These are phyloP conservation scores for Atlantisia rogersi DNA, from an alignment of 2,113 vertebrate genomes.

Conservation along the genomic window DNA sequence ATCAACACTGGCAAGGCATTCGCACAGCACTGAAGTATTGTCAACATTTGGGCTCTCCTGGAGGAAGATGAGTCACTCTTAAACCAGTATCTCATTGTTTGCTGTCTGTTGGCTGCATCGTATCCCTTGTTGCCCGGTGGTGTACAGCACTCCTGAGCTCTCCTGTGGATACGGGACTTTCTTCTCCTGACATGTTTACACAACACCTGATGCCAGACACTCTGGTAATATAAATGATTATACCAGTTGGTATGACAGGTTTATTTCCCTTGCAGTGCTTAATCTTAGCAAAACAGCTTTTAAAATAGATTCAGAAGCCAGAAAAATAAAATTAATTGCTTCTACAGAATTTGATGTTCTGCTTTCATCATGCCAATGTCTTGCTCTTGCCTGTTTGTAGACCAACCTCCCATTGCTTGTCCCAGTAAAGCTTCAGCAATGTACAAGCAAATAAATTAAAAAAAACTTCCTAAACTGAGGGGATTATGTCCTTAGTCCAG, in stretches of 20 bases:
- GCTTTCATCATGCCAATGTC: background rate
- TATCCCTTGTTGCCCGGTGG: background rate
- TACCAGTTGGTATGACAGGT: conserved; percentile 6
- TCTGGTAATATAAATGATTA: background rate
- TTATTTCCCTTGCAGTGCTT: conserved; percentile 14
- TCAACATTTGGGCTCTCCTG: background rate
- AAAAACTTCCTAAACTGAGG: background rate
- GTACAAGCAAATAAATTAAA: background rate
- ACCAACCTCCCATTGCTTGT: background rate
- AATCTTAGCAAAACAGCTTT: conserved; percentile 32
- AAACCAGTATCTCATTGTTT: background rate
- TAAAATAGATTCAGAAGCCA: background rate
- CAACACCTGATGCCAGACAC: background rate
- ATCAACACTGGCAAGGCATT: background rate
- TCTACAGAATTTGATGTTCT: background rate
- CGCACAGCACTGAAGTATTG: background rate
- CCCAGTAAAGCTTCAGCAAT: background rate
- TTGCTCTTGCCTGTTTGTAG: background rate
- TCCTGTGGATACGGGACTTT: background rate
- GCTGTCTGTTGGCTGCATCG: background rate
- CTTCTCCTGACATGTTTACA: background rate
- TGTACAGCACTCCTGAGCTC: background rate
- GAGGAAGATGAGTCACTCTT: background rate
- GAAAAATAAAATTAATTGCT: background rate
- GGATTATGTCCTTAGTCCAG: conserved; percentile 33